These are phyloP conservation scores for Sebastes melanostomus DNA, from an alignment of 2,797 vertebrate species.

Conservation along the genomic window DNA sequence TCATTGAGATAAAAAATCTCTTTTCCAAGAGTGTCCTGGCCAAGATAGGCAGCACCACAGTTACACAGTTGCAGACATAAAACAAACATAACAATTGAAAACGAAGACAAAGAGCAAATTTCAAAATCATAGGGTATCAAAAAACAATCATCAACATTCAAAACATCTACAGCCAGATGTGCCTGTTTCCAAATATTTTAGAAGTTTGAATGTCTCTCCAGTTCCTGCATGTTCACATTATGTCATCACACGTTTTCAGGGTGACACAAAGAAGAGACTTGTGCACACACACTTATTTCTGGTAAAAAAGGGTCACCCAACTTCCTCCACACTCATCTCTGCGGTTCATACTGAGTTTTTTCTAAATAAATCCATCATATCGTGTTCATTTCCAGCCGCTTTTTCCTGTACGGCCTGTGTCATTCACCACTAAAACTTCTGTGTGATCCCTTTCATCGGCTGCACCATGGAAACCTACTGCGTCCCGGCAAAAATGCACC, in stretches of 20 bases:
- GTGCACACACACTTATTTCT: conserved; percentile 50
- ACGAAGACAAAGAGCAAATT: too few species aligned
- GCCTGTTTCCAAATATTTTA: too few species aligned
- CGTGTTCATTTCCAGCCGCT: conserved; percentile 66
- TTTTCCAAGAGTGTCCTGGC: too few species aligned
- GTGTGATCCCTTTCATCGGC: conserved; percentile 83
- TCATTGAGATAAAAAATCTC: too few species aligned
- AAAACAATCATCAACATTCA: too few species aligned
- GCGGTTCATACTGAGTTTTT: conserved; percentile 43
- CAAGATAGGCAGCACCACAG: too few species aligned
- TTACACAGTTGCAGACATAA: too few species aligned
- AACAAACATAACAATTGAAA: too few species aligned
- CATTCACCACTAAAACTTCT: conserved; percentile 79
- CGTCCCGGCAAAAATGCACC: conserved; percentile 86
- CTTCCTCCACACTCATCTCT: conserved; percentile 70
- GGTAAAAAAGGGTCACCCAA: conserved; percentile 53
- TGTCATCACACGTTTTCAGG: conserved; percentile 16
- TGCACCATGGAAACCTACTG: conserved; percentile 85
- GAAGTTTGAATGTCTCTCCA: neutral
- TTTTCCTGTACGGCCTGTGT: conserved; percentile 81
- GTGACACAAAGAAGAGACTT: conserved; percentile 57
- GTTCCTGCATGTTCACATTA: neutral
- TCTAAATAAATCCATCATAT: conserved; percentile 62
- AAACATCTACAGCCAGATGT: too few species aligned
- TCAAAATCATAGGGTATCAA: too few species aligned